These are phyloP conservation scores for Sarcophaga rosellei DNA, from an alignment of 2,888 invertebrate species.

Conservation along the genomic window DNA sequence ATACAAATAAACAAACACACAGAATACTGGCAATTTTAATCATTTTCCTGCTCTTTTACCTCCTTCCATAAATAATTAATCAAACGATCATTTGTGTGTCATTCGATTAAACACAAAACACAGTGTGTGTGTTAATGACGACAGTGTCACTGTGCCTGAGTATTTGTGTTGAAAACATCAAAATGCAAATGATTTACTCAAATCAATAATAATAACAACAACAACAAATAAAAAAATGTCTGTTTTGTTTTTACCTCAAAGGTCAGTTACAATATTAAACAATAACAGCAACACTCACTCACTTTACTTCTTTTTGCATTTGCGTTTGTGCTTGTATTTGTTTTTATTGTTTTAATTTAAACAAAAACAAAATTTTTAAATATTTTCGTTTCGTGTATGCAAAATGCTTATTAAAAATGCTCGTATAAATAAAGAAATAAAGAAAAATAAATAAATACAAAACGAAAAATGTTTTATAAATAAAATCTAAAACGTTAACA, in stretches of 20 bases:
- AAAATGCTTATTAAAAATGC: background rate
- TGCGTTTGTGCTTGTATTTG: constrained; percentile 4
- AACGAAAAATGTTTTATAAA: background rate
- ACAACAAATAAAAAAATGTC: constrained; percentile 1
- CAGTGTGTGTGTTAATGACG: no score
- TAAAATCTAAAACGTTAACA: constrained; percentile 44
- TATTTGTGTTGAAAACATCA: constrained; percentile 6
- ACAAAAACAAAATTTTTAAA: background rate
- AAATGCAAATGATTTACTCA: constrained; percentile 30
- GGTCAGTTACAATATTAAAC: constrained; percentile 52
- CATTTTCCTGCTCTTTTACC: no score
- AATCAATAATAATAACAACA: constrained; percentile 44
- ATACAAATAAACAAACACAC: no score
- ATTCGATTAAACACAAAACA: background rate
- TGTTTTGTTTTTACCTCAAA: constrained; percentile 30
- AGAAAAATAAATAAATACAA: background rate
- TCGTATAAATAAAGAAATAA: no score
- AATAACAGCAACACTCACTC: background rate
- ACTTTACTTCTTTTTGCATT: no score
- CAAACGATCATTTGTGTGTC: constrained; percentile 7
- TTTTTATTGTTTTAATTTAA: constrained; percentile 15
- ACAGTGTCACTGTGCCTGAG: no score
- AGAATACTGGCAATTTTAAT: no score
- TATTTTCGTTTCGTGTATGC: background rate
- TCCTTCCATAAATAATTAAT: background rate